Percentiles rank a stretch among this genome's conserved stretches.
These are phyloP conservation scores for Pachymerium ferrugineum DNA, from an alignment of 2,888 invertebrate genomes.

Conservation along the genomic window DNA sequence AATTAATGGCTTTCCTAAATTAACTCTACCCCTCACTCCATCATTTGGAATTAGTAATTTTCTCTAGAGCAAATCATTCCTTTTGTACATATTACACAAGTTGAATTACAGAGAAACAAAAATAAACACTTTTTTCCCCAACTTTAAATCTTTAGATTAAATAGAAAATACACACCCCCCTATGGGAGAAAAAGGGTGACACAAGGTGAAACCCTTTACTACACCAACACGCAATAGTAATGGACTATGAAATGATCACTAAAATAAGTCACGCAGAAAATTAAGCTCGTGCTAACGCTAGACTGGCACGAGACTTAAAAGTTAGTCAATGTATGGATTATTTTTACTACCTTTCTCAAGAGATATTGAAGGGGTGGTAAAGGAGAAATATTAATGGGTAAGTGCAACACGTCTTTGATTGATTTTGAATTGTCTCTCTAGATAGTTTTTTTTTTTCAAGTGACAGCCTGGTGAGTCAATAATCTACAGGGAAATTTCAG, in stretches of 20 bases:
- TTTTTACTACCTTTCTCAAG: no score
- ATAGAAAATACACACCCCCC: no score
- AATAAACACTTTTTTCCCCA: no score
- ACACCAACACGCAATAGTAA: slow-evolving; percentile 5
- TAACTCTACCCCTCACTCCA: slow-evolving; percentile 8
- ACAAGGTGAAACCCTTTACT: slow-evolving; percentile 5
- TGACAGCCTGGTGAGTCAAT: no score
- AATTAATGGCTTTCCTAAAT: slow-evolving; percentile 12
- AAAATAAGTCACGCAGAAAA: slow-evolving; percentile 19
- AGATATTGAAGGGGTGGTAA: no score
- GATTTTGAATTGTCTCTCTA: no score
- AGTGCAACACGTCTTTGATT: no score
- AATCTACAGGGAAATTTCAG: no score
- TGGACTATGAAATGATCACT: slow-evolving; percentile 2
- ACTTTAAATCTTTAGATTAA: no score
- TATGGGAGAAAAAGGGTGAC: neutral
- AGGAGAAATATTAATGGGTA: no score
- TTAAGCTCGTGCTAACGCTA: neutral
- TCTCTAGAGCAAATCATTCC: neutral
- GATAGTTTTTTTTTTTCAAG: no score
- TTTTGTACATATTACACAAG: neutral
- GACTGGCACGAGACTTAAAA: neutral
- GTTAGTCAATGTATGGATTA: no score
- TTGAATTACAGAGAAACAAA: neutral
- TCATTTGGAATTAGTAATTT: neutral